Base-by-base conservation (phyloP, 2,888 invertebrate genomes). In the Drosophila diplacantha region DNA sequence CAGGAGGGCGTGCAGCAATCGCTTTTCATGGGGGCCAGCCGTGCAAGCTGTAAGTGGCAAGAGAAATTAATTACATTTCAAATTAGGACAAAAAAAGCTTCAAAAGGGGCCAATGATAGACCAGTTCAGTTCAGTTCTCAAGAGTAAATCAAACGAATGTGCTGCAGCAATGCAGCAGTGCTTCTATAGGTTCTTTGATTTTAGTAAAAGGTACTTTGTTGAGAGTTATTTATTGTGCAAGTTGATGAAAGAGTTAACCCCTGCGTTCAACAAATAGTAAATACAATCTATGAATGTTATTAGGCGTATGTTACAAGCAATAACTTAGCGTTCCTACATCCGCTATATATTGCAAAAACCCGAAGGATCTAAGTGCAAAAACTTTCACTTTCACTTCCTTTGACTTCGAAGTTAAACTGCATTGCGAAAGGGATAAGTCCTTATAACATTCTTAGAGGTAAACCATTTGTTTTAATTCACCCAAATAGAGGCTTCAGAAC, bases 21-120 rank as follows among this genome's bases (percentile, higher is more conserved):
- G 93, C 91, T 96, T 96, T 91, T 96, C 96, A 91, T 96, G 95
- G 87, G 92, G 92, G 89, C 96, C 96, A 90, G 95, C 95, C 89
- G 92, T 91, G 89, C 93, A 93, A 88, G 92, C 95, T 95, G 89
- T 20, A 90, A 84, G 16, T 9, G 18, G 20, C 29, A 38, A 29
- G 12, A 2, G 20, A 26, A 39, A n/a, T 49, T 49, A 22, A 49
- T 49, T 49, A 49, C 16, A 32, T 22, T 43, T 14, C 9, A 20
- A 49, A 34, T 14, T 38, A 29, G 14, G 22, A 20, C 35, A 29
- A 9, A 26, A 20, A 14, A 16, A 20, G 38, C 20, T 14, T 4
- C 0, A 14, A 20, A 31, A 24, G 8, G 41, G 5, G 11, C 9
- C 9, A 39, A 39, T 18, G 6, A 20, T 12, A 4, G 2, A 5